phyloP scores from a whole-genome alignment of 1,140 invertebrate genomes.

The Listronotus bonariensis region DNA sequence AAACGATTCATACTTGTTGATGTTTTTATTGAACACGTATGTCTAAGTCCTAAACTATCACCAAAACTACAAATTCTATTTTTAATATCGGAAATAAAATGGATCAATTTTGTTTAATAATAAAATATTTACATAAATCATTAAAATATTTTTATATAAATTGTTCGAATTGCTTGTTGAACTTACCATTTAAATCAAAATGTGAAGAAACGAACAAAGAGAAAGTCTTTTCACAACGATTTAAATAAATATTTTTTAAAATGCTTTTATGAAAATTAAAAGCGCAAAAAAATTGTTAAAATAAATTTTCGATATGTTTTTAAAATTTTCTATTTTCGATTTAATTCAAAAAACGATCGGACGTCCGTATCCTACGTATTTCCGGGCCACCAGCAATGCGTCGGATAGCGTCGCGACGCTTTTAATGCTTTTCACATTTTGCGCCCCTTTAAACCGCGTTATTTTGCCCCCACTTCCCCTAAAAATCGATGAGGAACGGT shows the following conservation, averaged over 20 bases:
- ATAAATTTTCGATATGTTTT: no score
- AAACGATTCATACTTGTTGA: no score
- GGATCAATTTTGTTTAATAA: no score
- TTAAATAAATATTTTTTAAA: background rate
- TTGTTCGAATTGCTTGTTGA: background rate
- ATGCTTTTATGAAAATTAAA: no score
- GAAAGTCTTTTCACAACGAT: background rate
- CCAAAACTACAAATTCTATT: no score
- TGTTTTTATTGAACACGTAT: no score
- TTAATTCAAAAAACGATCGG: background rate
- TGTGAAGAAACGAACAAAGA: background rate
- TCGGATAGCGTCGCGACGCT: background rate
- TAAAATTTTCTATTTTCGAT: no score
- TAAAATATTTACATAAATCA: no score
- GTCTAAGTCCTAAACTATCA: no score
- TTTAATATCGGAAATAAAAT: no score
- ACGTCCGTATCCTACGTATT: background rate
- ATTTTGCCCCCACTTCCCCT: constrained; percentile 4
- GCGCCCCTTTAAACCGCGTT: constrained; percentile 1
- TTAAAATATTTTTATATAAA: background rate
- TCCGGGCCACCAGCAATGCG: background rate
- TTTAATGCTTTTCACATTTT: constrained; percentile 12
- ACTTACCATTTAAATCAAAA: constrained; percentile 8
- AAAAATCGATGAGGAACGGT: constrained; percentile 1
- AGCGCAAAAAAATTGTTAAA: no score